Evolutionary conservation across 2,888 invertebrate genomes (phyloP).

Genomic region (Mellilla xanthometata): DNA sequence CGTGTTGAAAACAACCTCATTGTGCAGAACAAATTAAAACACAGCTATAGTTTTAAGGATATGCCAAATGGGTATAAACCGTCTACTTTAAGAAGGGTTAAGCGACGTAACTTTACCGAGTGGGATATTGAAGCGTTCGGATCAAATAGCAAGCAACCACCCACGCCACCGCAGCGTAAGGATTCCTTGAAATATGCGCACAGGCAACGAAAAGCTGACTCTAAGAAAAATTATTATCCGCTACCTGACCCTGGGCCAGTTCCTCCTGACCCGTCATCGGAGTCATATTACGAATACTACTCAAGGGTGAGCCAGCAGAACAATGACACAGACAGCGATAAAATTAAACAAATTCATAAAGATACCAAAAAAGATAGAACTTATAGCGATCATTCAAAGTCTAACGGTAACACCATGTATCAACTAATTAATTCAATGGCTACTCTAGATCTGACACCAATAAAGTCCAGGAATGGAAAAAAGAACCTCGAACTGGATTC

Average conservation of each 20-base stretch:
- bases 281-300: conserved; percentile 79
- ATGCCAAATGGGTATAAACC: conserved; percentile 84
- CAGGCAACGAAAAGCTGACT: conserved; percentile 72
- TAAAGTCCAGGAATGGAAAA: conserved; percentile 63
- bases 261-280: conserved; percentile 71
- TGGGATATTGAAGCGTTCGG: conserved; percentile 80
- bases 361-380: conserved; percentile 58
- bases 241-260: conserved; percentile 75
- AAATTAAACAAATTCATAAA: conserved; percentile 66
- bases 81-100: conserved; percentile 80
- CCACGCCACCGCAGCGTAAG: conserved; percentile 70
- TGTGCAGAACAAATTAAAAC: conserved; percentile 75
- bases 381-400: conserved; percentile 37
- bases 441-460: conserved; percentile 67
- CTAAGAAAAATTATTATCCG: conserved; percentile 67
- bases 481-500: conserved; percentile 58
- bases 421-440: conserved; percentile 76
- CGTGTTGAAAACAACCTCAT: conserved; percentile 79
- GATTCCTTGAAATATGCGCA: conserved; percentile 80
- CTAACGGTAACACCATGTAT: conserved; percentile 63
- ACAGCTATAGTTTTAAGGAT: conserved; percentile 83
- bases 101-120: conserved; percentile 80
- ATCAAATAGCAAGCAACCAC: conserved; percentile 62
- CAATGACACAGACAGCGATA: conserved; percentile 76
- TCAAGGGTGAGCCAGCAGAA: conserved; percentile 78